phyloP scores from a whole-genome alignment of 2,797 vertebrate genomes.

The Morelia viridis region DNA sequence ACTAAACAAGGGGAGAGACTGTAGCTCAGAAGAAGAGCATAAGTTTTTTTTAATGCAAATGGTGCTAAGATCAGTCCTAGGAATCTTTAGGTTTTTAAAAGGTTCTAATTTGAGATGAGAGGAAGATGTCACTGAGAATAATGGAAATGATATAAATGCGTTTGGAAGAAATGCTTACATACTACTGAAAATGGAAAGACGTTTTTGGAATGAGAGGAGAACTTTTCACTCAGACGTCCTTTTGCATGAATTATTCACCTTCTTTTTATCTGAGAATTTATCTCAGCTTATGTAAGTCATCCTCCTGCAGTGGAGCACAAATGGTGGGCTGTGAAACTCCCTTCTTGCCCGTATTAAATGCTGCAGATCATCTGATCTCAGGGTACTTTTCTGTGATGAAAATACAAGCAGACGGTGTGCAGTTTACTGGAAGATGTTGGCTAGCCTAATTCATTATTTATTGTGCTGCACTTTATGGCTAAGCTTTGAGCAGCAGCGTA shows the following conservation, averaged over 20 bases:
- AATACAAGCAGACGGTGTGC: background rate
- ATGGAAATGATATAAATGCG: background rate
- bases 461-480: slow-evolving; percentile 8
- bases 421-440: slow-evolving; percentile 24
- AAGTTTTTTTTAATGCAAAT: background rate
- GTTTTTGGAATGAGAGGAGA: background rate
- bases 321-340: background rate
- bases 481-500: background rate
- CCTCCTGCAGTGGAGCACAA: background rate
- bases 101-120: background rate
- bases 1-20: background rate
- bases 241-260: background rate
- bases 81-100: background rate
- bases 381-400: slow-evolving; percentile 2
- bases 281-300: background rate
- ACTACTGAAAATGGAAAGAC: background rate
- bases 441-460: slow-evolving; percentile 24
- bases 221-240: no score
- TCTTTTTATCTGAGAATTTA: background rate
- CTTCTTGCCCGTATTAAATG: background rate
- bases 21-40: background rate
- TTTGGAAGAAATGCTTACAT: background rate
- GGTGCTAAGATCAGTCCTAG: background rate
- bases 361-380: background rate
- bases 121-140: background rate